Base-by-base conservation (phyloP, 2,888 invertebrate species). In the Abrostola tripartita region DNA sequence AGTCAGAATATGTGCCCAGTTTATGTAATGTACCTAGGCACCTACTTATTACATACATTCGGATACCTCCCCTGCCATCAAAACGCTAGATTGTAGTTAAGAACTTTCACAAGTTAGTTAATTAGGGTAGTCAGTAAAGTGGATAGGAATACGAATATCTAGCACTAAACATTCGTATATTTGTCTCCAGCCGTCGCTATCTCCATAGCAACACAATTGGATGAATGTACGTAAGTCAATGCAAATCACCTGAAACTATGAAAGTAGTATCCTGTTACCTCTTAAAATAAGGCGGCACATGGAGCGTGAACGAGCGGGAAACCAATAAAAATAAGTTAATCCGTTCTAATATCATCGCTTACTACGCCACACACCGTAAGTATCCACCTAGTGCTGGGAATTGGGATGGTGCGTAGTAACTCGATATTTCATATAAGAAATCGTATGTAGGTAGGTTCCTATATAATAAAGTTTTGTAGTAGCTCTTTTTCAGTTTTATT, bases 291-390 rank as follows among this genome's bases (percentile, higher is more conserved):
- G 86, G 84, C 74, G 84, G 78, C 70, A 80, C 72, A 54, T 85
- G 86, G 87, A 89, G 85, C 90, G 90, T 88, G 70, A 89, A 84
- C 82, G 78, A 81, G 71, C 67, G 81, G 86, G 91, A 92, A 92
- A 90, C 92, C 91, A 87, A 87, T 87, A 84, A 90, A 90, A 88
- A 85, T 84, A 81, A 84, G 84, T 79, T 91, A 91, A 92, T 89
- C 91, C 89, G 70, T 73, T 52, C 76, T 73, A 76, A 73, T 73
- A 65, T 61, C 52, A 50, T 75, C 57, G 56, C 62, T 61, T 62
- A 76, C 72, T 63, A 60, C 52, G 35, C 51, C 37, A 42, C 52
- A 37, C 36, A 63, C 24, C 57, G 61, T 58, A 44, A 55, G 36
- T 54, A 61, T 5, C 6, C 36, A n/a, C 41, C 44, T 38, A 12